Base-by-base conservation (phyloP, 1,140 invertebrate species). In the Saccostrea cuccullata region DNA sequence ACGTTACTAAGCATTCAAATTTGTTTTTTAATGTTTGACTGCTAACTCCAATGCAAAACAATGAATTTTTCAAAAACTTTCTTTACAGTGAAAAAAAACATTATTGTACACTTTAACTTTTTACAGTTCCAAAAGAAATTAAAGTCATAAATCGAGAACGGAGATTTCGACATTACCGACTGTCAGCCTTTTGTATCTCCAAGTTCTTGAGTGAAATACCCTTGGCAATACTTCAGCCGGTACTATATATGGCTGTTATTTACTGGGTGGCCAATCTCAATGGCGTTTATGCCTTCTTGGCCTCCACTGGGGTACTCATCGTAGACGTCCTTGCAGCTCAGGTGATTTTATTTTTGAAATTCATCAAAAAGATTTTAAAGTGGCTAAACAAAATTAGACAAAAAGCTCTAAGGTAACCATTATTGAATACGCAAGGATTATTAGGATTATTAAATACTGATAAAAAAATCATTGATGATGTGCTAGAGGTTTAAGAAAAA, bases 191-290 rank as follows among this genome's bases (percentile, higher is more conserved):
- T 60, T 91, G 91, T 88, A 9, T 91, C 1, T 88, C 91, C n/a
- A 91, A 91, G 70, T 90, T 89, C 20, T 11, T 91, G 5, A 91
- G 88, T 84, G 91, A 91, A 82, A 84, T 90, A 47, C 91, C 91
- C 3, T 70, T 92, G 17, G 86, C 90, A n/a, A 85, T 89, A 6
- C 0, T 92, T 26, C 91, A 92, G 55, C 91, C 91, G 1, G 87
- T 86, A 56, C 56, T 90, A 0, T 92, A 87, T 40, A 70, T 91
- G 55, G n/a, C 60, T 26, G 91, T 92, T 12, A 92, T 92, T 1
- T 92, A 92, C 88, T 92, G 91, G 91, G 91, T 92, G 9, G 91
- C 91, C 13, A 91, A 92, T 55, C 85, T 92, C 3, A 92, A 92
- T 73, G 87, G 86, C 13, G n/a, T 88, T 8, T 13, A 13, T 12